Conservation (phyloP, 2,797 vertebrate species). For the Onychomys arenicola region DNA sequence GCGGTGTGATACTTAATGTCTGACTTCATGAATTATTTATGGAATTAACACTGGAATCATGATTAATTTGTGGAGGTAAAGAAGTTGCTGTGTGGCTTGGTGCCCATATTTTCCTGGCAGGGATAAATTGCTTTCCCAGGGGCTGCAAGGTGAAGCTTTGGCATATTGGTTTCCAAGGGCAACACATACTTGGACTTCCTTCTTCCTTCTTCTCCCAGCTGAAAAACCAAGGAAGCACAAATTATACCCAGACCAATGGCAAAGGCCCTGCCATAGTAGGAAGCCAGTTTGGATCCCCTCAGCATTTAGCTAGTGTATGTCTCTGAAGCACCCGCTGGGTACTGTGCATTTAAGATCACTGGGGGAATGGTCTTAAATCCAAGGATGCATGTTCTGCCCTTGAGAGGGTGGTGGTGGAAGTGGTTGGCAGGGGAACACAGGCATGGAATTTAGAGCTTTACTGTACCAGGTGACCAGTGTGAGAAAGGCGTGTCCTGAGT, state of each 20-base stretch:
- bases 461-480: background rate
- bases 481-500: background rate
- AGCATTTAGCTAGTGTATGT: background rate
- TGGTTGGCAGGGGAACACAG: background rate
- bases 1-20: slow-evolving; percentile 60
- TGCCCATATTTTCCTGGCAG: slow-evolving; percentile 69
- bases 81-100: slow-evolving; percentile 54
- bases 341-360: background rate
- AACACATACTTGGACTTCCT: background rate
- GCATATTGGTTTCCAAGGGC: slow-evolving; percentile 69
- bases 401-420: background rate
- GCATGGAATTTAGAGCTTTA: background rate
- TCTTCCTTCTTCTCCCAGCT: background rate
- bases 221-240: background rate
- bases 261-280: background rate
- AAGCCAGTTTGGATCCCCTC: background rate
- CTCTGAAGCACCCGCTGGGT: background rate
- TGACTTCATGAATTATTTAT: slow-evolving; percentile 90
- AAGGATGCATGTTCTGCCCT: background rate
- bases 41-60: slow-evolving; percentile 86
- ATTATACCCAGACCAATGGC: background rate
- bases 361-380: background rate
- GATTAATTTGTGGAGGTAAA: slow-evolving; percentile 84
- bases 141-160: background rate
- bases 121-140: slow-evolving; percentile 59